phyloP scores from a whole-genome alignment of 1,140 invertebrate genomes.

The Goniozus legneri region DNA sequence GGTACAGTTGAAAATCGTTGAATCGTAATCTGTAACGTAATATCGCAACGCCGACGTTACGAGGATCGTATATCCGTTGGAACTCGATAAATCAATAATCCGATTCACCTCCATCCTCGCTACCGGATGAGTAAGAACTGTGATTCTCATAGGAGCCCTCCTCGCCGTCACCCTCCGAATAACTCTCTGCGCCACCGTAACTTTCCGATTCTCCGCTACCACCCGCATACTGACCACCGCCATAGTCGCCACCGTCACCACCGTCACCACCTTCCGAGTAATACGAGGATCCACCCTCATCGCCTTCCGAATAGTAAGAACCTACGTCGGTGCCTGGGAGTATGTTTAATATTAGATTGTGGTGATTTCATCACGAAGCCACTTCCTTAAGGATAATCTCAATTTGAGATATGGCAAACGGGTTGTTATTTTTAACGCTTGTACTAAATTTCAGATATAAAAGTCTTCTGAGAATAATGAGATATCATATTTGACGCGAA shows the following conservation, averaged over 20 bases:
- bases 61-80: no score
- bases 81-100: constrained; percentile 31
- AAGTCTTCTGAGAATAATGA: no score
- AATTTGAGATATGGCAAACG: no score
- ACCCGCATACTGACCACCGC: constrained; percentile 20
- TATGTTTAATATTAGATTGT: no score
- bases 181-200: constrained; percentile 2
- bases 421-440: no score
- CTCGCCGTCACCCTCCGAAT: constrained; percentile 19
- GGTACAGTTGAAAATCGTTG: no score
- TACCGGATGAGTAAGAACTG: constrained; percentile 33
- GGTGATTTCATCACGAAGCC: no score
- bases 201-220: constrained; percentile 11
- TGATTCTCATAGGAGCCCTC: constrained; percentile 31
- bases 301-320: constrained; percentile 28
- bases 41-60: no score
- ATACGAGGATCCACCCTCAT: constrained; percentile 26
- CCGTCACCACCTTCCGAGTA: constrained; percentile 19
- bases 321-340: constrained; percentile 36
- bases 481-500: no score
- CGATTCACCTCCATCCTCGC: constrained; percentile 13
- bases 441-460: no score
- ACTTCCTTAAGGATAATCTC: no score
- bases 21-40: no score
- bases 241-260: constrained; percentile 17